phyloP scores from a whole-genome alignment of 2,797 vertebrate species.

The Oceanodroma leucorhoa region DNA sequence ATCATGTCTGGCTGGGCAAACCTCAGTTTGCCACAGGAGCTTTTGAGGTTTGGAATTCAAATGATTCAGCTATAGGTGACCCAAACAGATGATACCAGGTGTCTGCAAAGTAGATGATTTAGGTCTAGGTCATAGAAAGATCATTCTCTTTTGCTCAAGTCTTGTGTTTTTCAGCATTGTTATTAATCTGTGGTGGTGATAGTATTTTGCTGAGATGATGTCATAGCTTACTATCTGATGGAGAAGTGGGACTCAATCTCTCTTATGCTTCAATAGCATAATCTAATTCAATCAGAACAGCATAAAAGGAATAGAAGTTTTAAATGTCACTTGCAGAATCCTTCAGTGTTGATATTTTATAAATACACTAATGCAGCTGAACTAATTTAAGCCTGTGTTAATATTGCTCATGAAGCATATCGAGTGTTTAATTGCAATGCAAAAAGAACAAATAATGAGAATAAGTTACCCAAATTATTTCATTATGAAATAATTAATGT shows the following conservation, averaged over 20 bases:
- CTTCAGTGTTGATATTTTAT: background rate
- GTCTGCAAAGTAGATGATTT: background rate
- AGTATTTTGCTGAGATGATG: background rate
- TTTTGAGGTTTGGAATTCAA: background rate
- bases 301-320: background rate
- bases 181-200: background rate
- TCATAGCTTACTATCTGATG: background rate
- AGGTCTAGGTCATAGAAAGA: background rate
- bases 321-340: background rate
- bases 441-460: conserved; percentile 61
- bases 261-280: background rate
- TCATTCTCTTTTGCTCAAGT: background rate
- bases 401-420: conserved; percentile 50
- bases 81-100: background rate
- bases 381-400: conserved; percentile 60
- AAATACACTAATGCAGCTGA: conserved; percentile 2
- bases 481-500: conserved; percentile 70
- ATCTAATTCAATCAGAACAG: background rate
- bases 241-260: background rate
- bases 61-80: background rate
- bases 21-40: background rate
- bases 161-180: background rate
- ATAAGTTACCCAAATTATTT: conserved; percentile 62
- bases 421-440: conserved; percentile 53
- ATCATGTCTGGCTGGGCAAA: background rate